phyloP scores from a whole-genome alignment of 2,113 vertebrate genomes.

The Perognathus longimembris region DNA sequence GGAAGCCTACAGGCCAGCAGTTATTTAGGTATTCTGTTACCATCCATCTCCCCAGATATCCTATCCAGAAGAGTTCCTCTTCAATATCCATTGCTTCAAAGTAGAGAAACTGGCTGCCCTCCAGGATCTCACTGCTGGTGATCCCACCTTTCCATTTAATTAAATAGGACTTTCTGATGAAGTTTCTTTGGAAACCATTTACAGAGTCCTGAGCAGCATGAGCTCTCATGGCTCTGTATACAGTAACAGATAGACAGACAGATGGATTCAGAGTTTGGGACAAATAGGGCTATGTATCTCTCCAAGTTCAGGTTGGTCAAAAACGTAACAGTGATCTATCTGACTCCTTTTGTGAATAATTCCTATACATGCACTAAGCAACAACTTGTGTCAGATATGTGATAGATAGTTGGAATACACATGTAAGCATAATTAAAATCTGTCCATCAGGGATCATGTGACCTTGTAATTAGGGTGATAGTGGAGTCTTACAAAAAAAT shows the following conservation, averaged over 20 bases:
- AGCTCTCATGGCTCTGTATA: neutral
- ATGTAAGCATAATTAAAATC: neutral
- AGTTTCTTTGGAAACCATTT: slow-evolving; percentile 56
- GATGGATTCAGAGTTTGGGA: neutral
- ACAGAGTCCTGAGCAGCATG: neutral
- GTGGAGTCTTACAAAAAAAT: neutral
- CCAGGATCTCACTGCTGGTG: slow-evolving; percentile 38
- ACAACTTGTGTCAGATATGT: neutral
- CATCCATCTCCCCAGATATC: neutral
- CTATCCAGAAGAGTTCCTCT: slow-evolving; percentile 32
- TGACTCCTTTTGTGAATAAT: neutral
- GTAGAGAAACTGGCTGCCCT: slow-evolving; percentile 19
- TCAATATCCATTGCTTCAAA: slow-evolving; percentile 40
- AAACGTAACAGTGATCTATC: neutral
- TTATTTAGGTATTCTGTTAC: slow-evolving; percentile 33
- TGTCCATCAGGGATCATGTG: neutral
- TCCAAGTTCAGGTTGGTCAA: neutral
- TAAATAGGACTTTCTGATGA: slow-evolving; percentile 38
- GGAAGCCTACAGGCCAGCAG: neutral
- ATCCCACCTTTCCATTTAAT: slow-evolving; percentile 37
- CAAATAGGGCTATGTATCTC: neutral
- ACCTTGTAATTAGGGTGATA: neutral
- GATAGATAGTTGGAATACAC: neutral
- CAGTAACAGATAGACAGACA: neutral
- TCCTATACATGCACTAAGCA: neutral